Percentiles rank a stretch among this genome's conserved stretches.
These are phyloP conservation scores for Lophotriccus pileatus DNA, from an alignment of 2,797 vertebrate genomes.

Conservation along the genomic window DNA sequence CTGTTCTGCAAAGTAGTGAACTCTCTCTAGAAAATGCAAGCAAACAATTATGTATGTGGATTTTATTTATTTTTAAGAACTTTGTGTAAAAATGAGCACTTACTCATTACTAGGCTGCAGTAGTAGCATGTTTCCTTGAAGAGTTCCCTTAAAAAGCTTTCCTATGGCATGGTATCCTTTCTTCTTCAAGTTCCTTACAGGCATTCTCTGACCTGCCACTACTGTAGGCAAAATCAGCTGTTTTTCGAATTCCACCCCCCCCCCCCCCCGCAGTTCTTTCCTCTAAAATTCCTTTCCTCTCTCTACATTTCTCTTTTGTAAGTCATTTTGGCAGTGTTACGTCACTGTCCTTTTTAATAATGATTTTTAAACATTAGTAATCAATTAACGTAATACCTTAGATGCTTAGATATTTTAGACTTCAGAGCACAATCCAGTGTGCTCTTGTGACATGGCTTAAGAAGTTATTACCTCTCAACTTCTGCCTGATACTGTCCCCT, in stretches of 20 bases:
- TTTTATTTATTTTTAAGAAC: background rate
- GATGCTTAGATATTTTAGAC: background rate
- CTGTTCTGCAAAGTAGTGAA: background rate
- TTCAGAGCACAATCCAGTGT: background rate
- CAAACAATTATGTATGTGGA: background rate
- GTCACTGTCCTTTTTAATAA: background rate
- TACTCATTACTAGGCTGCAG: background rate
- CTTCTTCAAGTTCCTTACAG: background rate
- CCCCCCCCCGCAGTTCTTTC: background rate
- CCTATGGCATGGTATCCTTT: rapidly evolving
- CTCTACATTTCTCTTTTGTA: background rate
- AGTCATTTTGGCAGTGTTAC: background rate
- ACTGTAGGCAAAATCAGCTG: background rate
- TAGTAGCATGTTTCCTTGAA: background rate
- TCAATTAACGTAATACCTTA: background rate
- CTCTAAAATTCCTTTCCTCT: background rate
- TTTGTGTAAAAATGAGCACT: background rate
- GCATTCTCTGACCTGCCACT: rapidly evolving
- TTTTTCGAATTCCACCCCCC: background rate
- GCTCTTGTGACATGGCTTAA: background rate
- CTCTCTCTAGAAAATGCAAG: background rate
- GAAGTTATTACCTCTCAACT: background rate
- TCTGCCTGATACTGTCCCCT: background rate
- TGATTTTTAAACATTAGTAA: background rate
- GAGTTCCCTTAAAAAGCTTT: background rate